Evolutionary conservation across 2,888 invertebrate species (phyloP), one percentile per base, ranked within the genome.

Genomic region (Ptychoptera albimana): DNA sequence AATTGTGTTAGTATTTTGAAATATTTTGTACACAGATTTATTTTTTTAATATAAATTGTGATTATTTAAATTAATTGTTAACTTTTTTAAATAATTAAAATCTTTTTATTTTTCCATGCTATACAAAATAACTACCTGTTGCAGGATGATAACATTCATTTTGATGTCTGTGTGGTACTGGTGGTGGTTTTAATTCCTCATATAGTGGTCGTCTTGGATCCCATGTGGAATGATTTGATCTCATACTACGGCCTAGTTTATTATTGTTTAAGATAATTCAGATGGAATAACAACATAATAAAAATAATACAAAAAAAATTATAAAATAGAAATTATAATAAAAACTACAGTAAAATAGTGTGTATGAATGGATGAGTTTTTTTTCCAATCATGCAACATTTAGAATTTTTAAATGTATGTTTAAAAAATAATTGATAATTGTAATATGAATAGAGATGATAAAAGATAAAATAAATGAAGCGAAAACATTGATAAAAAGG

Each of bases 171-270:
- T 57, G 49, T 49, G 65, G 73, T 51, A 76, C 67, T 55, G 74
- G 71, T 54, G 76, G 73, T 56, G 82, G 75, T 58, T 81, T 80
- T 63, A 88, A 75, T 66, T 88, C 86, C 71, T 88, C 88, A 69
- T 88, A 88, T 71, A 87, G 82, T 62, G 88, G 84, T 46, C 87
- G 73, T 52, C 86, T 74, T 53, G 88, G 88, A 70, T 88, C 87
- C 88, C 88, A 88, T 61, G 88, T 88, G 45, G 85, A 81, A 68
- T 78, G 77, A 63, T 61, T 65, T 46, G 65, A 63, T 47, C 63
- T 63, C 51, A 61, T 55, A 54, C 60, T 58, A 52, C 63, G 63
- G n/a, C n/a, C n/a, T n/a, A n/a, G n/a, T n/a, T n/a, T n/a, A n/a
- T n/a, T n/a, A n/a, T n/a, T n/a, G n/a, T 14, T 32, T 42, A 23